phyloP scores from a whole-genome alignment of 1,140 invertebrate species.

The Augochlora pura region DNA sequence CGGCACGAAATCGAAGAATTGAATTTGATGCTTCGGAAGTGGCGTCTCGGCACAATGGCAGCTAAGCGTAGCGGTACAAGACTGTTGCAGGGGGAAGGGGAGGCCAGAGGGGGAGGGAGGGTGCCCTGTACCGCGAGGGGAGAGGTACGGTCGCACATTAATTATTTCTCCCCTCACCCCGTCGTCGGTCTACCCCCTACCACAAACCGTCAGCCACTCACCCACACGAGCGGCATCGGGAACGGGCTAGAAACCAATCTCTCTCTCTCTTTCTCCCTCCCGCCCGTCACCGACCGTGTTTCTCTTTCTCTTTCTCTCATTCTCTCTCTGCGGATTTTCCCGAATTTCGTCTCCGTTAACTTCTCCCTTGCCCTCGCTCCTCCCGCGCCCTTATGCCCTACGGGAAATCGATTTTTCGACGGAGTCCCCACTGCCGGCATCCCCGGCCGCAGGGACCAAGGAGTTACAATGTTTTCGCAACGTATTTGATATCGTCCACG shows the following conservation, averaged over 20 bases:
- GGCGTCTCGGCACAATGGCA: conserved; percentile 76
- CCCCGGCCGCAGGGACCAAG: conserved; percentile 54
- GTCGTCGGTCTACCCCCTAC: conserved; percentile 57
- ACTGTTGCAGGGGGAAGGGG: conserved; percentile 30
- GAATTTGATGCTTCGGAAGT: conserved; percentile 75
- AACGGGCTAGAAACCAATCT: conserved; percentile 65
- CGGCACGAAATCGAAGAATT: conserved; percentile 62
- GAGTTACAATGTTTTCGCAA: conserved; percentile 55
- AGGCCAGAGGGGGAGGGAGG: conserved; percentile 30
- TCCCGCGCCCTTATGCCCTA: conserved; percentile 71
- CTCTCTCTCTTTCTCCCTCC: conserved; percentile 37
- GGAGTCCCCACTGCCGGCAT: conserved; percentile 70
- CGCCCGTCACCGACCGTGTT: background rate
- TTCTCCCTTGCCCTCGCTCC: conserved; percentile 47
- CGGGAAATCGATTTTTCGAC: conserved; percentile 77
- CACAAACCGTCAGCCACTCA: conserved; percentile 56
- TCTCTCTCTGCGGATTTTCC: conserved; percentile 61
- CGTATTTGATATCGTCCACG: conserved; percentile 58
- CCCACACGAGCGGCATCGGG: conserved; percentile 54
- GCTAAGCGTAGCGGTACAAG: conserved; percentile 72
- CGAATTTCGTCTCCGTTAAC: conserved; percentile 63
- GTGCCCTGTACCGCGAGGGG: conserved; percentile 46
- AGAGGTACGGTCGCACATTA: conserved; percentile 73
- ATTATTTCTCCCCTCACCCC: conserved; percentile 73
- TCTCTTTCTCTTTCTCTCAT: conserved; percentile 2